Evolutionary conservation across 2,888 invertebrate genomes (phyloP), one percentile per base, ranked within the genome.

Genomic region (Lithosia quadra): DNA sequence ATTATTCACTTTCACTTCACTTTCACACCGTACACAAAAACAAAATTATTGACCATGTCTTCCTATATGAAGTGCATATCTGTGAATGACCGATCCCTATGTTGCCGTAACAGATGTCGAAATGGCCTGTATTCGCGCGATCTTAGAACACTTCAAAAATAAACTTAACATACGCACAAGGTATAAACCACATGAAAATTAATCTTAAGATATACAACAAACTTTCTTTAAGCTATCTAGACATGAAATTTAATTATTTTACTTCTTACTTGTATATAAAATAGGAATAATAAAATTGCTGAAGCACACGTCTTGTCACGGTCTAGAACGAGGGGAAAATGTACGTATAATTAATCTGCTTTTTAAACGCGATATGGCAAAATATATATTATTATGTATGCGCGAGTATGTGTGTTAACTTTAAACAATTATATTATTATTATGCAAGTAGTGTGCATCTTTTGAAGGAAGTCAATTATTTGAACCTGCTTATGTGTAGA

Each of bases 71-170:
- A 84, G 84, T 85, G 84, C 88, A 88, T 88, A 71, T 73, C 83
- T 78, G 76, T 82, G 82, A 85, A 84, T 87, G 84, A 81, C 74
- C 75, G 81, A 82, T 86, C 88, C 89, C 85, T 83, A 82, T 86
- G 86, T 83, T 85, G 88, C 89, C 83, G 84, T 85, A 81, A 83
- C 84, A 86, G 84, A 84, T 90, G 88, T 88, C 87, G 89, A 90
- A 94, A 93, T 92, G 92, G 89, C 89, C 86, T 86, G 84, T 81
- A 86, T 90, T 86, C 86, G 65, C 86, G 65, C 86, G 80, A 80
- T 79, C 84, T 85, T 86, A 83, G 85, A 84, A 84, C 88, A 87
- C 82, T 79, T 83, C 86, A 87, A 87, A 88, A 89, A 91, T 90
- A 92, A 89, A 91, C 85, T 80, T 74, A 71, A 75, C 72, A 71